Evolutionary conservation across 2,113 vertebrate genomes (phyloP).

Genomic region (Blennius ocellaris): DNA sequence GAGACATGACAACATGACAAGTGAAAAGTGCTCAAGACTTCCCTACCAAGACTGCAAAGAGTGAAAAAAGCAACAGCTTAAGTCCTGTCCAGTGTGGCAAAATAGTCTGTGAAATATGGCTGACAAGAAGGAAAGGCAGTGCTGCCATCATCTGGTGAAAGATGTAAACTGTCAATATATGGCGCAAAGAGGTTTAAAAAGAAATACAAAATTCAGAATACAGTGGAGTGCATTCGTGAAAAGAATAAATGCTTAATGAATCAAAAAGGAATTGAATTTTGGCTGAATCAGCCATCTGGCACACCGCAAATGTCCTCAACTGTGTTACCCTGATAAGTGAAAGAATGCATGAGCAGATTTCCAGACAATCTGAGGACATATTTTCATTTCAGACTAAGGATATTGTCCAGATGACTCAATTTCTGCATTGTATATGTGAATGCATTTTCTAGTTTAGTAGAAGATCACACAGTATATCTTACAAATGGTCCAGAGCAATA

Average conservation of each 20-base stretch:
- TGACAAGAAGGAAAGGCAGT: slow-evolving; percentile 42
- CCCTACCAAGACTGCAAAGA: not conserved
- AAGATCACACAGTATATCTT: slow-evolving; percentile 8
- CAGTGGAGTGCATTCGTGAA: not conserved
- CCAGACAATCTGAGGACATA: slow-evolving; percentile 13
- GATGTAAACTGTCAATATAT: slow-evolving; percentile 25
- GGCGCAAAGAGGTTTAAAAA: not conserved
- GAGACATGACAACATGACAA: slow-evolving; percentile 1
- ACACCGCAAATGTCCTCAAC: not conserved
- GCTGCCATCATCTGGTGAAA: slow-evolving; percentile 79
- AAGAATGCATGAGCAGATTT: slow-evolving; percentile 29
- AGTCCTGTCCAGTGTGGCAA: not conserved
- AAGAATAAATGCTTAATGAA: slow-evolving; percentile 15
- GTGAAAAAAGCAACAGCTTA: not conserved
- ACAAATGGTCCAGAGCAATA: not conserved
- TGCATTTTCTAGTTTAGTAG: not conserved
- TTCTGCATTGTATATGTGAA: slow-evolving; percentile 6
- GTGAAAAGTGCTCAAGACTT: slow-evolving; percentile 20
- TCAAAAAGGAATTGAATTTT: slow-evolving; percentile 5
- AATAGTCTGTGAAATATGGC: not conserved
- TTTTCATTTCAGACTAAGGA: slow-evolving; percentile 21
- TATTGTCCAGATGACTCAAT: not conserved
- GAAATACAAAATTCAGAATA: not conserved
- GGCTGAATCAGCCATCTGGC: slow-evolving; percentile 23
- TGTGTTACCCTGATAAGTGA: not conserved